These are phyloP conservation scores for Geopemphigus sp. DNA, from an alignment of 1,140 invertebrate genomes.

Conservation along the genomic window DNA sequence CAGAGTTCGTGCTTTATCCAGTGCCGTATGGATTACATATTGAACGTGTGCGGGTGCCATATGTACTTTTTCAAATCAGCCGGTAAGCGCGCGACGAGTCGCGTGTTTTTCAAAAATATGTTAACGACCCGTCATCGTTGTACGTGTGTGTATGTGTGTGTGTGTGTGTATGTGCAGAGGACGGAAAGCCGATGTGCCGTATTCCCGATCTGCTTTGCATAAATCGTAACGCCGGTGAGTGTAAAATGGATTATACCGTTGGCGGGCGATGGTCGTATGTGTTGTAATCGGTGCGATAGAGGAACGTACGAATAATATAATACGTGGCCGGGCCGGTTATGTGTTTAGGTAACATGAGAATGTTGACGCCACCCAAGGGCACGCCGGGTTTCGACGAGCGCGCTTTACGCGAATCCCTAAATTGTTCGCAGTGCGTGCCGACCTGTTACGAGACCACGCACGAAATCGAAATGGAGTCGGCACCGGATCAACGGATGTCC, in stretches of 20 bases:
- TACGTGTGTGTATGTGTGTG: no score
- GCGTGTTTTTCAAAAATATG: no score
- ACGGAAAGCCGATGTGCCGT: slow-evolving; percentile 51
- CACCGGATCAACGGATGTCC: slow-evolving; percentile 38
- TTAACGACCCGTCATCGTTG: no score
- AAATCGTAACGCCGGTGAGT: slow-evolving; percentile 48
- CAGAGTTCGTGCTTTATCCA: slow-evolving; percentile 52
- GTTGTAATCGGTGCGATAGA: no score
- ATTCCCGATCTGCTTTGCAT: slow-evolving; percentile 50
- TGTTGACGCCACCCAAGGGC: slow-evolving; percentile 50
- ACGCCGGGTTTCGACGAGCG: slow-evolving; percentile 50
- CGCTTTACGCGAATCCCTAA: slow-evolving; percentile 48
- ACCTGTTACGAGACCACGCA: slow-evolving; percentile 52
- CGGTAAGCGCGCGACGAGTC: no score
- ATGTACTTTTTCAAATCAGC: slow-evolving; percentile 51
- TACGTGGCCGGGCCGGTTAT: no score
- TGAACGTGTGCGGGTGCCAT: slow-evolving; percentile 50
- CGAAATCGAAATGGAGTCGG: slow-evolving; percentile 49
- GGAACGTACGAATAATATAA: no score
- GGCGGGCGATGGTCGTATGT: no score
- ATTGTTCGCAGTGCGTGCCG: slow-evolving; percentile 52
- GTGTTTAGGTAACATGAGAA: slow-evolving; percentile 47
- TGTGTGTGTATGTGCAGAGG: no score
- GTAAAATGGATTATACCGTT: slow-evolving; percentile 8
- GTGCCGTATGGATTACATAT: slow-evolving; percentile 51